Evolutionary conservation across 2,888 invertebrate species (phyloP).

Genomic region (Isoperla grammatica): DNA sequence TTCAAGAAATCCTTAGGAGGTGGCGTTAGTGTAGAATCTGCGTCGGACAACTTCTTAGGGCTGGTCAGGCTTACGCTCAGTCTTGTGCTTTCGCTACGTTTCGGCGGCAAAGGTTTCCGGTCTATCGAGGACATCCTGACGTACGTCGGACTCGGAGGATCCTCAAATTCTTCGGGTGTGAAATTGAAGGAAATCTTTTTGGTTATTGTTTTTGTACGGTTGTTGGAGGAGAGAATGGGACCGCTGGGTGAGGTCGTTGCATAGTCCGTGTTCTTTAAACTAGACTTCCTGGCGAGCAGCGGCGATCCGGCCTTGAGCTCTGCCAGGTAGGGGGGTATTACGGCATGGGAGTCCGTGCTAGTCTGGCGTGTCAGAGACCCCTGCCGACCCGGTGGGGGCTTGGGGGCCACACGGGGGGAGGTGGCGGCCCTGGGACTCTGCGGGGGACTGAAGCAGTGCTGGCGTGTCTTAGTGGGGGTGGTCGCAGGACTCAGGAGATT

Average conservation of each 20-base stretch:
- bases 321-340: conserved; percentile 48
- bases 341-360: conserved; percentile 34
- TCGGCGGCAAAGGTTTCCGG: conserved; percentile 64
- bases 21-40: conserved; percentile 45
- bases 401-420: conserved; percentile 25
- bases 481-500: conserved; percentile 40
- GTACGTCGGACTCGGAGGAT: conserved; percentile 23
- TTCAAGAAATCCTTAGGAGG: conserved; percentile 72
- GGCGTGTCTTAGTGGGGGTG: conserved; percentile 40
- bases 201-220: conserved; percentile 47
- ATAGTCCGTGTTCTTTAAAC: conserved; percentile 19
- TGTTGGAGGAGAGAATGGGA: conserved; percentile 49
- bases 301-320: conserved; percentile 50
- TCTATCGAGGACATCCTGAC: conserved; percentile 49
- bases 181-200: conserved; percentile 64
- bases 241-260: conserved; percentile 50
- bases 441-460: conserved; percentile 40
- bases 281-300: conserved; percentile 24
- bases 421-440: conserved; percentile 35
- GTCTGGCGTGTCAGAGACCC: conserved; percentile 38
- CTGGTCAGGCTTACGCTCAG: conserved; percentile 45
- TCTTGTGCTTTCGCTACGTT: conserved; percentile 66
- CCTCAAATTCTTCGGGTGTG: conserved; percentile 25
- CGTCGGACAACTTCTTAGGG: conserved; percentile 28
- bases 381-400: conserved; percentile 30